A percentile compares a stretch with the other conserved stretches of the same genome.
Conservation (phyloP, 2,888 invertebrate genomes). For the Geophilus truncorum region DNA sequence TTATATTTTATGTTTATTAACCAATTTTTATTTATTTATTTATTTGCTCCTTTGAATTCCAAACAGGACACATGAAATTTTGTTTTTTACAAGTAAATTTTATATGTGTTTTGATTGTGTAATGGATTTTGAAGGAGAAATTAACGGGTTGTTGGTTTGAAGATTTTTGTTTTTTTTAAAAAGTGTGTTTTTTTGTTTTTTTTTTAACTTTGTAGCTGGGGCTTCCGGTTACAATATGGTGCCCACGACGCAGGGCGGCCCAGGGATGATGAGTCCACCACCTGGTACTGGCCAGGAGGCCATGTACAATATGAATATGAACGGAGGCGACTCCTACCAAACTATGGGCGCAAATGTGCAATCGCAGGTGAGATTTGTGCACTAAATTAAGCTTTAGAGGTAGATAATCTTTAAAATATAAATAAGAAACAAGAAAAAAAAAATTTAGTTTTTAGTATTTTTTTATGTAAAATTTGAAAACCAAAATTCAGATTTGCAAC, state of each 20-base stretch:
- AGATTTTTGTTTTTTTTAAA: too few relatives aligned
- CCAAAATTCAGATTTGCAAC: too few relatives aligned
- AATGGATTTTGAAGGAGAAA: too few relatives aligned
- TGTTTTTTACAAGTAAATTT: too few relatives aligned
- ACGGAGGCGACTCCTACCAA: slow-evolving; percentile 74
- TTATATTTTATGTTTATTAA: too few relatives aligned
- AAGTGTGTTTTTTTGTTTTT: neutral
- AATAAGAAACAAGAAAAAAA: too few relatives aligned
- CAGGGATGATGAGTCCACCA: slow-evolving; percentile 92
- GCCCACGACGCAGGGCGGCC: slow-evolving; percentile 73
- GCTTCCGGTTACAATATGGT: slow-evolving; percentile 81
- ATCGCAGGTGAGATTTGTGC: slow-evolving; percentile 46
- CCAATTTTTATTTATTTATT: neutral
- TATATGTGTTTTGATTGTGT: too few relatives aligned
- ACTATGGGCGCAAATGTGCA: slow-evolving; percentile 52
- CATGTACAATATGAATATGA: slow-evolving; percentile 88
- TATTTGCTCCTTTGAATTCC: neutral
- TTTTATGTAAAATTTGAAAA: too few relatives aligned
- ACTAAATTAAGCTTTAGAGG: too few relatives aligned
- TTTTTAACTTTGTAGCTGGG: slow-evolving; percentile 43
- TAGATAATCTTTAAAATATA: too few relatives aligned
- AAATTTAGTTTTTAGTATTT: too few relatives aligned
- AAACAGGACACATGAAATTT: neutral
- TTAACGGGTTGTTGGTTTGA: too few relatives aligned
- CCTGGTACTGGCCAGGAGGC: slow-evolving; percentile 67